A percentile compares a stretch with the other conserved stretches of the same genome.
phyloP scores from a whole-genome alignment of 2,888 invertebrate genomes.

The Drosophila planitibia region DNA sequence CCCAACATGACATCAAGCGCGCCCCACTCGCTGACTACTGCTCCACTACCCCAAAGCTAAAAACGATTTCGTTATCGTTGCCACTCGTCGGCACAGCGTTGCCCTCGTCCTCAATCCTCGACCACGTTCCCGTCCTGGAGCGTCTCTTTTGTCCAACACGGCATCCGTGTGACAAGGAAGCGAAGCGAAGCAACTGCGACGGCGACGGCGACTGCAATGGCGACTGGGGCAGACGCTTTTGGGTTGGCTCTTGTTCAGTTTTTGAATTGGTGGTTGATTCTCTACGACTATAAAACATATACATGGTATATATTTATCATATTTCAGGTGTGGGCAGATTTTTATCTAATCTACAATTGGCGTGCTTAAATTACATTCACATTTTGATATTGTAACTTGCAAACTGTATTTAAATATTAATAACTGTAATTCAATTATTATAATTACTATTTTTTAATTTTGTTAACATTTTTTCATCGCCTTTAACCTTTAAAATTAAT shows the following conservation, averaged over 20 bases:
- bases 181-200: constrained; percentile 22
- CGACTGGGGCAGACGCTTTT: constrained; percentile 26
- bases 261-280: constrained; percentile 21
- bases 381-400: background rate
- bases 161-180: constrained; percentile 42
- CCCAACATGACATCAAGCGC: constrained; percentile 28
- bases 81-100: constrained; percentile 34
- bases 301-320: constrained; percentile 4
- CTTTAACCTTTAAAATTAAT: background rate
- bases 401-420: background rate
- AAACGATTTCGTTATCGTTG: constrained; percentile 56
- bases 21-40: constrained; percentile 42
- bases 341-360: background rate
- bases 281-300: background rate
- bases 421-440: no score
- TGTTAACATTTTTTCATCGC: background rate
- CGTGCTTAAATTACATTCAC: background rate
- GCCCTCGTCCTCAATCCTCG: constrained; percentile 6
- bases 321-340: background rate
- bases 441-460: no score
- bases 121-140: background rate
- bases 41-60: constrained; percentile 69
- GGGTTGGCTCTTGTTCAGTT: constrained; percentile 8
- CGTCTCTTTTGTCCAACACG: constrained; percentile 20
- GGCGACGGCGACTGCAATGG: constrained; percentile 15